Evolutionary conservation across 2,888 invertebrate genomes (phyloP), one percentile per base, ranked within the genome.

Genomic region (Caenorhabditis doughertyi): DNA sequence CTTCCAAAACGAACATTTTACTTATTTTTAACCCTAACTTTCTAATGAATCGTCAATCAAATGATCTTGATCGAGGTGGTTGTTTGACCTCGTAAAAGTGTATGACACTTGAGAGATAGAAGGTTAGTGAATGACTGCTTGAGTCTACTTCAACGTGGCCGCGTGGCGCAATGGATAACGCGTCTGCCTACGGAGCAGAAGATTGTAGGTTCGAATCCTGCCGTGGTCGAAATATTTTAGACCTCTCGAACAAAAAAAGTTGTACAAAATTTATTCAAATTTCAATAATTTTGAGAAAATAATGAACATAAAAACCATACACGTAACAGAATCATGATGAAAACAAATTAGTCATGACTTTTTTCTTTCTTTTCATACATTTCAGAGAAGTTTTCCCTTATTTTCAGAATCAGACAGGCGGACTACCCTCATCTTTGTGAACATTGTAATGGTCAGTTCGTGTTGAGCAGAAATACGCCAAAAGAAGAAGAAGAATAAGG

Each of bases 161-260:
- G 85, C 83, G 87, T 88, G 86, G 88, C 88, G 86, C 86, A 88
- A 87, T 88, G 88, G 87, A 88, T 86, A 88, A 88, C 86, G 91
- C 91, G 91, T 92, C 91, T 89, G 90, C 88, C 91, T 91, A 91
- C 91, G 91, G 89, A 92, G 89, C 91, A 89, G 91, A 91, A 92
- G 91, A 92, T 91, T 91, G 90, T 86, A 92, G 91, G 91, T 92
- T 91, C 91, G 91, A 91, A 88, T 90, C 90, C 91, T 91, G 90
- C 87, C 88, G 85, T 84, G 84, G 85, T 87, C 86, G 85, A 79
- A 79, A 83, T n/a, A n/a, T n/a, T n/a, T n/a, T n/a, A n/a, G n/a
- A n/a, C n/a, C n/a, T n/a, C n/a, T n/a, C n/a, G n/a, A n/a, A n/a
- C n/a, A n/a, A n/a, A n/a, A n/a, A n/a, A n/a, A n/a, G n/a, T n/a